A percentile compares a stretch with the other conserved stretches of the same genome.
Conservation (phyloP, 2,888 invertebrate genomes). For the Platycnemis pennipes region DNA sequence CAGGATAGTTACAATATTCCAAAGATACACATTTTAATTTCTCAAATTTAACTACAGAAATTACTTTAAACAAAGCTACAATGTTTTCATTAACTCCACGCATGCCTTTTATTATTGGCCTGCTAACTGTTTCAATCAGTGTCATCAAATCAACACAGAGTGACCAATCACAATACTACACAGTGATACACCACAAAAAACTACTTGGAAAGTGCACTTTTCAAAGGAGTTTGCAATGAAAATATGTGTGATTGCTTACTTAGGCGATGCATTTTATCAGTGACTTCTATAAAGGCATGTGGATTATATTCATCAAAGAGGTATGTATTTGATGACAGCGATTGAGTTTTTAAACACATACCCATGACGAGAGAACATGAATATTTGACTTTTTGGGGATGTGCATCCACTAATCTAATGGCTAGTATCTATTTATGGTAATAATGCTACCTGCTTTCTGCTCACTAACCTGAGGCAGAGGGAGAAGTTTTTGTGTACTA, state of each 20-base stretch:
- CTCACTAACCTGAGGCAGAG: constrained; percentile 99
- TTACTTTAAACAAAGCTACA: constrained; percentile 66
- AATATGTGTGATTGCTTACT: constrained; percentile 20
- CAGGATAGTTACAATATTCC: constrained; percentile 40
- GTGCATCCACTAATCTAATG: constrained; percentile 69
- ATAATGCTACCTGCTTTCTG: constrained; percentile 84
- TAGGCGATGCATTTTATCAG: background rate
- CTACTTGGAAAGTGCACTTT: constrained; percentile 32
- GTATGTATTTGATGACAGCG: constrained; percentile 61
- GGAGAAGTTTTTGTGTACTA: constrained; percentile 99
- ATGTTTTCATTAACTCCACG: constrained; percentile 55
- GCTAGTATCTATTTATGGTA: constrained; percentile 70
- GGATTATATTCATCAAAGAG: constrained; percentile 28
- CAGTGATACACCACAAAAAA: constrained; percentile 40
- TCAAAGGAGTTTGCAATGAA: constrained; percentile 23
- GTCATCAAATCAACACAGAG: constrained; percentile 55
- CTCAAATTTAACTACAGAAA: constrained; percentile 61
- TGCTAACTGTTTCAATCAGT: constrained; percentile 58
- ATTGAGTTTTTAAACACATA: constrained; percentile 59
- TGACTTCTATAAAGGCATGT: background rate
- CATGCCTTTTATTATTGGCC: constrained; percentile 65
- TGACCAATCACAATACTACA: constrained; percentile 34
- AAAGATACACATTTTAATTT: constrained; percentile 55
- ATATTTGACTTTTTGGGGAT: constrained; percentile 71
- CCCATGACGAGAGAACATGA: constrained; percentile 71